Conservation (phyloP, 2,888 invertebrate species). For the Epinotia ramella region DNA sequence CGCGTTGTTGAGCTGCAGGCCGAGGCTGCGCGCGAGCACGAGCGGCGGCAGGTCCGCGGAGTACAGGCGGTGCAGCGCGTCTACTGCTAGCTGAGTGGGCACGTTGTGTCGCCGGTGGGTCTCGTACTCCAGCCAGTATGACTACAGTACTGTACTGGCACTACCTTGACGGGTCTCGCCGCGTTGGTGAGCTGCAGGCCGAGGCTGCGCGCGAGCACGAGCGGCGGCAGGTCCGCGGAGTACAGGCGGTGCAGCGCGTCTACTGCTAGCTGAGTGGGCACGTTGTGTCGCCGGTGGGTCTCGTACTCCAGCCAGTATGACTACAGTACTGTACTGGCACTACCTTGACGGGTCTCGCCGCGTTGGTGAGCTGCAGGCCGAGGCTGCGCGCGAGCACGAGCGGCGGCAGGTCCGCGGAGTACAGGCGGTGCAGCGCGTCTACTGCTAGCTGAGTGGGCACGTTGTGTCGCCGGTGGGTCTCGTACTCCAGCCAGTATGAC, state of each 20-base stretch:
- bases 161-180: neutral
- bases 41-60: neutral
- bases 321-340: too few relatives aligned
- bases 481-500: neutral
- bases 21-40: constrained; percentile 1
- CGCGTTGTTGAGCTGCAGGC: neutral
- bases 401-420: neutral
- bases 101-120: constrained; percentile 10
- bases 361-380: neutral
- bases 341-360: neutral
- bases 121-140: constrained; percentile 1
- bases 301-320: neutral
- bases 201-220: constrained; percentile 1
- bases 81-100: constrained; percentile 12
- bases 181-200: neutral
- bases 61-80: constrained; percentile 21
- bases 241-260: constrained; percentile 21
- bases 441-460: constrained; percentile 15
- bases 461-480: constrained; percentile 7
- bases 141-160: too few relatives aligned
- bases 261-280: constrained; percentile 12
- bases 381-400: constrained; percentile 2
- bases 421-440: constrained; percentile 19
- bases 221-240: neutral
- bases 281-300: constrained; percentile 8